Evolutionary conservation across 1,140 invertebrate genomes (phyloP), one percentile per base, ranked within the genome.

Genomic region (Dolichoris vasculosae): DNA sequence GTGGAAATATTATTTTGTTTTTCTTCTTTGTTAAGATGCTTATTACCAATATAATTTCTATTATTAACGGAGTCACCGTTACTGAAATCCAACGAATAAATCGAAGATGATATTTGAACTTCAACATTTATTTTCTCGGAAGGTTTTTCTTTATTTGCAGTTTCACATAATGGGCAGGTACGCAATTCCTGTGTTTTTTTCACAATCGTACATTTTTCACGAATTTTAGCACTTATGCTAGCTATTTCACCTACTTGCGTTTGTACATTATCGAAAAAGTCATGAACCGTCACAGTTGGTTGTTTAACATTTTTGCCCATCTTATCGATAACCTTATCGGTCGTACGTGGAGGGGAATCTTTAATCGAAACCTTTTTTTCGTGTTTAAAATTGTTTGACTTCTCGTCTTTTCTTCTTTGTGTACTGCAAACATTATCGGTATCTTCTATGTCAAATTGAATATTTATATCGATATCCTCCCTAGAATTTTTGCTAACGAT

Each of bases 201-300:
- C 30, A 40, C 64, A 59, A 4, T 23, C 20, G 13, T 40, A 43
- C 51, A 35, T 79, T 79, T 63, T 79, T 79, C 38, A 64, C 51
- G 77, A 79, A 79, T 63, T 69, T 69, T 46, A 48, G 2, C 26
- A 63, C 64, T 69, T 23, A 81, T 38, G 32, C n/a, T 9, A 48
- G 46, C 64, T 20, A 81, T 69, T 48, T 81, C 64, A 48, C 11
- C 7, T 38, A 81, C 40, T 35, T 81, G 69, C 0, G 6, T 30
- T 43, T 81, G 40, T 17, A 81, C 20, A 20, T n/a, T 0, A 59
- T 63, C 35, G 15, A 32, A 38, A 26, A 79, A 59, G n/a, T 79
- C 77, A 11, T 35, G 40, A 59, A 13, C 46, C 8, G n/a, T 8
- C 0, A 20, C 40, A 26, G 55, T 0, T 59, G 13, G 64, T 8